These are phyloP conservation scores for Nesoenas mayeri DNA, from an alignment of 2,113 vertebrate species.

Conservation along the genomic window DNA sequence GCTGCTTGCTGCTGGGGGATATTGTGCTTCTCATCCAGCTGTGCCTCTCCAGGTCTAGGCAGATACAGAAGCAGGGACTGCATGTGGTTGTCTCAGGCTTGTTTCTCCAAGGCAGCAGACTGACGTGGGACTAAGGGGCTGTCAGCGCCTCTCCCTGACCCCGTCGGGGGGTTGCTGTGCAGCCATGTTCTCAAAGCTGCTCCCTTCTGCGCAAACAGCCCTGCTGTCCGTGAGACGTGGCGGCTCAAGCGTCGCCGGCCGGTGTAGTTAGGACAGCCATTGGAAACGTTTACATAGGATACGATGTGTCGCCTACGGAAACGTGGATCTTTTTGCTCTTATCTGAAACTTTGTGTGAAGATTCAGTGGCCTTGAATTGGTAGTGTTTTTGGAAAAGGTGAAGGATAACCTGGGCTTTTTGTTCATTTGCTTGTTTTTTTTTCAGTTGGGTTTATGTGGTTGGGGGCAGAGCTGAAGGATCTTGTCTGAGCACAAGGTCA, in stretches of 20 bases:
- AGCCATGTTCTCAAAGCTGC: neutral
- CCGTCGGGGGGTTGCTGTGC: neutral
- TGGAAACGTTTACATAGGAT: neutral
- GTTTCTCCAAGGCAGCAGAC: neutral
- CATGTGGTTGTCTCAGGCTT: neutral
- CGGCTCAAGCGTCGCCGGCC: neutral
- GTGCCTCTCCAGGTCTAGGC: neutral
- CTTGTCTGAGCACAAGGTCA: neutral
- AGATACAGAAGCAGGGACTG: neutral
- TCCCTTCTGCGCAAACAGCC: neutral
- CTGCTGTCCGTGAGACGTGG: neutral
- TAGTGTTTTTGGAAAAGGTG: slow-evolving; percentile 53
- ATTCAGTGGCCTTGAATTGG: slow-evolving; percentile 60
- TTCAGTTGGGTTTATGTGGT: slow-evolving; percentile 4
- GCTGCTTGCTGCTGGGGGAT: neutral
- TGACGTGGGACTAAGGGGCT: neutral
- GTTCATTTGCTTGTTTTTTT: neutral
- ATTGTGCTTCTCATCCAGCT: neutral
- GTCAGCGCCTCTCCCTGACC: neutral
- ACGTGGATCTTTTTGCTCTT: slow-evolving; percentile 31
- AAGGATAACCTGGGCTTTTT: slow-evolving; percentile 30
- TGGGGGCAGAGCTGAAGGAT: neutral
- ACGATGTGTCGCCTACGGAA: slow-evolving; percentile 34
- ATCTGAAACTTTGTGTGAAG: slow-evolving; percentile 27
- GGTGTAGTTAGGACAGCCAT: neutral